Evolutionary conservation across 2,113 vertebrate genomes (phyloP).

Genomic region (Spilogale gracilis): DNA sequence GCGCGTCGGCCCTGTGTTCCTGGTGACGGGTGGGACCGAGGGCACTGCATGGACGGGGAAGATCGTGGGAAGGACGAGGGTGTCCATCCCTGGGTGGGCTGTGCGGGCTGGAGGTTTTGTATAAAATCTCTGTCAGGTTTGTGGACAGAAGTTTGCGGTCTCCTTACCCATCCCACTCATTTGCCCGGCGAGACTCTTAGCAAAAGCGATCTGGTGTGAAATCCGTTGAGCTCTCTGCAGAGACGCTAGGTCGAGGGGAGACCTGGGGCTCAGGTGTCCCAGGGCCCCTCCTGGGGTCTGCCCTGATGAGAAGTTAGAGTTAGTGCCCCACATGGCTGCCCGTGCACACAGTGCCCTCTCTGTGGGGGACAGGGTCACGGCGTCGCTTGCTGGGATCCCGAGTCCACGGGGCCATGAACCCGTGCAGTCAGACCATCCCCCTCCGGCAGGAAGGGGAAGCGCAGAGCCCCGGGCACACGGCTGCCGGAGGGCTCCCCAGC

Average conservation of each 20-base stretch:
- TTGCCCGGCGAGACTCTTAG: neutral
- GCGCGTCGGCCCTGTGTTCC: fast-evolving
- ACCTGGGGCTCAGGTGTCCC: neutral
- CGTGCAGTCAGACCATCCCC: fast-evolving
- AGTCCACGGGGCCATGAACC: neutral
- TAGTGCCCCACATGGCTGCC: fast-evolving
- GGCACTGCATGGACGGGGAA: too few relatives aligned
- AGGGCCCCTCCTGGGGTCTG: neutral
- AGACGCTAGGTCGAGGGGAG: neutral
- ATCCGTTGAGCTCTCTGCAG: neutral
- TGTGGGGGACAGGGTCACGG: neutral
- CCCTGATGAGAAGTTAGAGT: neutral
- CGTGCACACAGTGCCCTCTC: neutral
- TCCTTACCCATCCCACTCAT: neutral
- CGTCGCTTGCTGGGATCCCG: neutral
- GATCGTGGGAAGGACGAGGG: neutral
- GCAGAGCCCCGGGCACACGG: neutral
- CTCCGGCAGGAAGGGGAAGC: neutral
- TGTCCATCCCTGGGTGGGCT: neutral
- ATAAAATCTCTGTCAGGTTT: neutral
- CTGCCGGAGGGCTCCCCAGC: neutral
- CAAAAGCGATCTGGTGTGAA: neutral
- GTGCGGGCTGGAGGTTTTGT: neutral
- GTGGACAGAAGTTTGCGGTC: neutral
- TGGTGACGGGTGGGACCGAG: neutral